phyloP scores from a whole-genome alignment of 2,797 vertebrate species.

The Megaceryle alcyon region DNA sequence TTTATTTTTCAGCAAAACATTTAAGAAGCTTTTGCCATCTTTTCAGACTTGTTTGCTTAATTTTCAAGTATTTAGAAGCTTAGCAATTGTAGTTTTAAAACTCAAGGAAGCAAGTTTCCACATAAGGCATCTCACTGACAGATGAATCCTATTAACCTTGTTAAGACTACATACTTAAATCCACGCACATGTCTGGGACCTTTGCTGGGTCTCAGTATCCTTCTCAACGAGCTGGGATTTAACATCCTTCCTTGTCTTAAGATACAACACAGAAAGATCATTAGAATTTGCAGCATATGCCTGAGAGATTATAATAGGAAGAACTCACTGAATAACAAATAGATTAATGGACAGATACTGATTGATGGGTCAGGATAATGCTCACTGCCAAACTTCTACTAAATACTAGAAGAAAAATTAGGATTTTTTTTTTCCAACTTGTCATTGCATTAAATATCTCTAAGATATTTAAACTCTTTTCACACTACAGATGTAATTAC shows the following conservation, averaged over 20 bases:
- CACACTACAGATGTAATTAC: not conserved
- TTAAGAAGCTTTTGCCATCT: conserved; percentile 2
- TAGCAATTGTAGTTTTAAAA: not conserved
- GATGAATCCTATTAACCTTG: conserved; percentile 6
- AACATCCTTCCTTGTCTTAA: not conserved
- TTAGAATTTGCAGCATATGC: not conserved
- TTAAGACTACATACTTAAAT: not conserved
- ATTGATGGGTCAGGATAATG: not conserved
- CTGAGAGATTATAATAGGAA: not conserved
- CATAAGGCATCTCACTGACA: not conserved
- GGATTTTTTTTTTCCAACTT: not conserved
- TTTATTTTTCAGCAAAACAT: not conserved
- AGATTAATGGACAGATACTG: not conserved
- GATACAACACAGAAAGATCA: not conserved
- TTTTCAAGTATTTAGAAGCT: conserved; percentile 1
- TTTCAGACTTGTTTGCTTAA: not conserved
- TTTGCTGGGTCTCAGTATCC: not conserved
- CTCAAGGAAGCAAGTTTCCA: not conserved
- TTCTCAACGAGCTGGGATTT: not conserved
- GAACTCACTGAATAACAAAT: not conserved
- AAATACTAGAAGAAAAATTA: not conserved
- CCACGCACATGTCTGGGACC: not conserved
- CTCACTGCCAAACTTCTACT: not conserved
- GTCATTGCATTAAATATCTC: not conserved
- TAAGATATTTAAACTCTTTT: not conserved